Base-by-base conservation (phyloP, 2,888 invertebrate species). In the Campaea margaritaria region DNA sequence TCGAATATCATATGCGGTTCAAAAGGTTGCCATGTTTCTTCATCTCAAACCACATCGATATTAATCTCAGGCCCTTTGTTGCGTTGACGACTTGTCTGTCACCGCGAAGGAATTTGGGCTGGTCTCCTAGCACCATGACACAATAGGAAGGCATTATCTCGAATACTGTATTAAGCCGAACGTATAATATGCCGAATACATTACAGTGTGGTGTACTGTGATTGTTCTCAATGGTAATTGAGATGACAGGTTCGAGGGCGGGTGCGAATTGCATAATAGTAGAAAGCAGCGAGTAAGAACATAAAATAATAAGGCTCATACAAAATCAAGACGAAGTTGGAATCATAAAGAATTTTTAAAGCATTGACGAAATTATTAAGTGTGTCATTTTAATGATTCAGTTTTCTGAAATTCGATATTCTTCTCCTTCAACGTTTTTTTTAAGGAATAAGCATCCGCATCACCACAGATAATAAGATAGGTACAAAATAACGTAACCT, bases 71-170 rank as follows among this genome's bases (percentile, higher is more conserved):
- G 58, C 53, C 59, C 49, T 55, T 55, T 51, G 54, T 55, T 15
- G 45, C 8, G 28, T 52, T 45, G 58, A 57, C 59, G 64, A 61
- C 28, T 27, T 38, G 41, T 48, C 67, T 73, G 82, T 81, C 76
- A 81, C 70, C 69, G 70, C 58, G 58, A 70, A 81, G 78, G 86
- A 85, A 86, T 87, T 83, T 78, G 79, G 86, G 85, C 73, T 61
- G 43, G 84, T 73, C 82, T 74, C 67, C 53, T 65, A 5, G 52
- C 73, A 72, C 78, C 68, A 46, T 65, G 63, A 55, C 67, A 75
- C 74, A 75, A 75, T 75, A 62, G 68, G 67, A 69, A 51, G 65
- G 66, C 47, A 62, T 58, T 50, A 65, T 62, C 41, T 48, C 48
- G 54, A 47, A 54, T 69, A 72, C 69, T 69, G 64, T 41, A 64